A percentile compares a stretch with the other conserved stretches of the same genome.
phyloP scores from a whole-genome alignment of 2,113 vertebrate species.

The Lonchura striata region DNA sequence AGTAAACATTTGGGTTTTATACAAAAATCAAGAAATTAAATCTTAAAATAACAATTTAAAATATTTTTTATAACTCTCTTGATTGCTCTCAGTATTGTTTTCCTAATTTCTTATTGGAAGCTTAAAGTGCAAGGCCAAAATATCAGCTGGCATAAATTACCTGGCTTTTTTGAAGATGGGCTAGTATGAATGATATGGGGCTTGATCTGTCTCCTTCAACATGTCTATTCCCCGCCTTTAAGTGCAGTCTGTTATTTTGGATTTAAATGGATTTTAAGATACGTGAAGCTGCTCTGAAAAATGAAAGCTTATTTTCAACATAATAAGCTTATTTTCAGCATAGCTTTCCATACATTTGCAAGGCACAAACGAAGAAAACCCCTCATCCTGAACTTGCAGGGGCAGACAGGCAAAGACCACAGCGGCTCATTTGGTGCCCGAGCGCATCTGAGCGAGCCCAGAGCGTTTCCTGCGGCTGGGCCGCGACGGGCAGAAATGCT shows the following conservation, averaged over 20 bases:
- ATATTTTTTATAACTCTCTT: background rate
- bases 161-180: background rate
- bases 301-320: background rate
- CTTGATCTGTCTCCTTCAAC: background rate
- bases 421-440: background rate
- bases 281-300: background rate
- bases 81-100: background rate
- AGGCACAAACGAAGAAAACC: background rate
- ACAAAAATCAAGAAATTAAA: slow-evolving; percentile 1
- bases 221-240: background rate
- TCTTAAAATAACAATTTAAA: slow-evolving; percentile 15
- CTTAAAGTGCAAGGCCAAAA: background rate
- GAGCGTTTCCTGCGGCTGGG: background rate
- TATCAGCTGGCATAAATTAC: slow-evolving; percentile 3
- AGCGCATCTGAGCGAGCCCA: background rate
- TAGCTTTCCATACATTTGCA: background rate
- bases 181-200: background rate
- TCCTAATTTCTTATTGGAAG: background rate
- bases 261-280: background rate
- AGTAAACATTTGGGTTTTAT: slow-evolving; percentile 32
- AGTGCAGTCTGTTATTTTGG: background rate
- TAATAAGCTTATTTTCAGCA: background rate
- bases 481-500: accelerated
- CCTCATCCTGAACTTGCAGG: accelerated
- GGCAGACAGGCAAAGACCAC: background rate